Evolutionary conservation across 2,113 vertebrate species (phyloP), one percentile per base, ranked within the genome.

Genomic region (Lepus americanus): DNA sequence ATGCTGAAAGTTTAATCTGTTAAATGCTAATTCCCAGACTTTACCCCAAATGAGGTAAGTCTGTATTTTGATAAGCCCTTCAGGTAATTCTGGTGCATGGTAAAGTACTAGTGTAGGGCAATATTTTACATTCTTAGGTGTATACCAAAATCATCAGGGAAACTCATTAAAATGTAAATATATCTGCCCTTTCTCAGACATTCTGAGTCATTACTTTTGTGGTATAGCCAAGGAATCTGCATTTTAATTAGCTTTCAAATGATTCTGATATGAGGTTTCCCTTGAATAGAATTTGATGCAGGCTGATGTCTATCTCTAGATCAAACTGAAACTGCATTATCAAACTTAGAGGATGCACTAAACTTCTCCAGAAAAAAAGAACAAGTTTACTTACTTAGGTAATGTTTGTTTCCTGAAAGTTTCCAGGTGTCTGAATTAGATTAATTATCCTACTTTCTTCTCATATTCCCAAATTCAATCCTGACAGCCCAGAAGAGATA

Each of bases 371-470:
- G n/a, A 12, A 85, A 13, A 73, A 89, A 91, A 69, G 11, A 66
- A 49, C 82, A 80, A 63, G 31, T 51, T 88, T 78, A 5, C 55
- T 90, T 78, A 76, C 11, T 51, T 90, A 63, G 77, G 20, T 72
- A 64, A 4, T 83, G 39, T 85, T 94, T 94, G 74, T 44, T 92
- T 90, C 76, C 27, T 17, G 16, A 81, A 89, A 85, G 74, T 83
- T 95, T 96, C 95, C 90, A 96, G 89, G 85, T 96, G 63, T 93
- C 82, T 89, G 79, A 95, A 85, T 94, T 93, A 96, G 89, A 95
- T 95, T 92, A 96, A 88, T 97, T 96, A 89, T 66, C 23, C 44
- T 33, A 74, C 49, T 88, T 95, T 92, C 63, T 78, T 86, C 90
- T 90, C 91, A 94, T 97, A 96, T 93, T 95, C 85, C 87, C 82